phyloP scores from a whole-genome alignment of 2,888 invertebrate genomes.

The Idaea biselata region DNA sequence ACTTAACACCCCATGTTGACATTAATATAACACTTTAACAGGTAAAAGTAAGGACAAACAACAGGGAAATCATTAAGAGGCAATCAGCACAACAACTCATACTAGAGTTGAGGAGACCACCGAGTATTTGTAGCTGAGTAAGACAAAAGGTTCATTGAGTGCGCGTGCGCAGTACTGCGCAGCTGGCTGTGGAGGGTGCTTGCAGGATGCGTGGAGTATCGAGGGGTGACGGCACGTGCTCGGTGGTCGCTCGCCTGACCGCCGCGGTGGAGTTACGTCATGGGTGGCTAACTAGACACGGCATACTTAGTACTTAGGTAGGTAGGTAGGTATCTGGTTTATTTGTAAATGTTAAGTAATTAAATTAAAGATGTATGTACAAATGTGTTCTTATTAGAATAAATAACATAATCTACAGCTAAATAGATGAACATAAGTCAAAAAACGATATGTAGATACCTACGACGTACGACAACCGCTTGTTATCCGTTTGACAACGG shows the following conservation, averaged over 20 bases:
- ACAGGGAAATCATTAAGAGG: constrained; percentile 63
- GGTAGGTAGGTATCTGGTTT: too few relatives aligned
- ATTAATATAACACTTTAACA: not conserved
- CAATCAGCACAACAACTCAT: constrained; percentile 42
- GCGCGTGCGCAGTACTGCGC: constrained; percentile 57
- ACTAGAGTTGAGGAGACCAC: constrained; percentile 4
- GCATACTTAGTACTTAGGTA: not conserved
- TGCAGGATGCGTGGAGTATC: constrained; percentile 44
- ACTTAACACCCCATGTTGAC: not conserved
- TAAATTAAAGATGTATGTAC: too few relatives aligned
- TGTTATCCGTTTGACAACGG: too few relatives aligned
- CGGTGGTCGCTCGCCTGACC: constrained; percentile 36
- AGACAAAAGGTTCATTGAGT: constrained; percentile 62
- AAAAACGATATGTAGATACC: too few relatives aligned
- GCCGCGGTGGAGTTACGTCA: constrained; percentile 20
- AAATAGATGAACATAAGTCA: too few relatives aligned
- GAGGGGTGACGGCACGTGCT: constrained; percentile 61
- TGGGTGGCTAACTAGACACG: constrained; percentile 16
- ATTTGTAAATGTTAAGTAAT: too few relatives aligned
- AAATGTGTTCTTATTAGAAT: too few relatives aligned
- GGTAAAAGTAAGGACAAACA: constrained; percentile 11
- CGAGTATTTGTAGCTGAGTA: constrained; percentile 13
- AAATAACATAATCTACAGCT: too few relatives aligned
- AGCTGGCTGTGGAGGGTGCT: constrained; percentile 51
- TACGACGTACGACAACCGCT: too few relatives aligned